Base-by-base conservation (phyloP, 2,888 invertebrate genomes). In the Chalcis sispes region DNA sequence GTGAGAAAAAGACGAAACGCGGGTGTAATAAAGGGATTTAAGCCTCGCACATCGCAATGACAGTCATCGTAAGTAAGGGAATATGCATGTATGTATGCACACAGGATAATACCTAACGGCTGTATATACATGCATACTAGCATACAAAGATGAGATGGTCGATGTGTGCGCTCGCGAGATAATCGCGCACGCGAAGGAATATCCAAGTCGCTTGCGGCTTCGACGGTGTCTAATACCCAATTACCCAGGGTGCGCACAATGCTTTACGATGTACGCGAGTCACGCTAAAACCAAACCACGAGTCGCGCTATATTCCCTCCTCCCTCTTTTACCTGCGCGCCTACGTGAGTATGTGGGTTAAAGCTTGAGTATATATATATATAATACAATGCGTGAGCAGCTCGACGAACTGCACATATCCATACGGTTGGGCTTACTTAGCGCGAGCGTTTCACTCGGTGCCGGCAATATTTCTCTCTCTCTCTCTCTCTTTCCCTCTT, bases 141-240 rank as follows among this genome's bases (percentile, higher is more conserved):
- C n/a, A n/a, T n/a, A n/a, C n/a, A n/a, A n/a, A n/a, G n/a, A n/a
- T n/a, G n/a, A n/a, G n/a, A n/a, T n/a, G n/a, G n/a, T n/a, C n/a
- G n/a, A n/a, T n/a, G n/a, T n/a, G n/a, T n/a, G n/a, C n/a, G n/a
- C n/a, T n/a, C n/a, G n/a, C n/a, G n/a, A n/a, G n/a, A n/a, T n/a
- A n/a, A n/a, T n/a, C n/a, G n/a, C n/a, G n/a, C n/a, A n/a, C 46
- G 13, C n/a, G 36, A 1, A 23, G 29, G 64, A 65, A 32, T 25
- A 46, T 20, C n/a, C 32, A 32, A 15, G 15, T 29, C n/a, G 36
- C 27, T 52, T 27, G 61, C 36, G 52, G 70, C 70, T 62, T 71
- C 71, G 72, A 72, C 62, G 56, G 56, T 62, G 67, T 77, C 72
- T 72, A 77, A 66, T 72, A 77, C 72, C 72, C 76, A 77, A 77